Percentiles rank a stretch among this genome's conserved stretches.
These are phyloP conservation scores for Oryzias javanicus DNA, from an alignment of 2,113 vertebrate genomes.

Conservation along the genomic window DNA sequence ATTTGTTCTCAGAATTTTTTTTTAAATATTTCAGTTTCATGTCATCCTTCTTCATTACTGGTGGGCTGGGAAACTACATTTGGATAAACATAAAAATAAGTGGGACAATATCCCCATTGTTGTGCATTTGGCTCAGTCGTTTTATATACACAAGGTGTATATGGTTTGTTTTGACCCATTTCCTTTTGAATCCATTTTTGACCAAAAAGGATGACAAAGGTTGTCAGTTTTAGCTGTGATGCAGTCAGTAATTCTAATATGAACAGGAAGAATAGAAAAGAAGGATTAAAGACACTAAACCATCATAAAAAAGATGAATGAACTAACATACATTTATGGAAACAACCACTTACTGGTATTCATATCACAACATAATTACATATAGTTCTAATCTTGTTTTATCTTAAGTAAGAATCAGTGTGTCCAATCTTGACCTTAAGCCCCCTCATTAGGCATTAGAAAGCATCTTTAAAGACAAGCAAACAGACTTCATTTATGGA, in stretches of 20 bases:
- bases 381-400: constrained; percentile 50
- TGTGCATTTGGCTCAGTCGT: constrained; percentile 17
- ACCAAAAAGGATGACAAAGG: constrained; percentile 14
- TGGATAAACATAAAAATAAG: constrained; percentile 51
- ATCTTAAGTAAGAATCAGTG: constrained; percentile 66
- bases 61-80: constrained; percentile 53
- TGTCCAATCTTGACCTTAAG: constrained; percentile 59
- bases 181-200: constrained; percentile 47
- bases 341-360: constrained; percentile 67
- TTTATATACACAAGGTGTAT: neutral
- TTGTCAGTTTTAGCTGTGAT: constrained; percentile 27
- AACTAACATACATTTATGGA: constrained; percentile 67
- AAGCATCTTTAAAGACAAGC: constrained; percentile 56
- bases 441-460: constrained; percentile 53
- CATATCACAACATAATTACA: constrained; percentile 49
- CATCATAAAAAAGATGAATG: constrained; percentile 62
- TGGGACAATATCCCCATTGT: constrained; percentile 28
- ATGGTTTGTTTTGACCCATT: constrained; percentile 41
- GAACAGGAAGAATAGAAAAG: constrained; percentile 35
- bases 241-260: constrained; percentile 43
- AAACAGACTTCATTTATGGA: constrained; percentile 45
- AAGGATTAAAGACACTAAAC: constrained; percentile 24
- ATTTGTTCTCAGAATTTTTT: constrained; percentile 51
- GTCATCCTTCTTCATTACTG: constrained; percentile 64
- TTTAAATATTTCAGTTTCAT: constrained; percentile 44